Base-by-base conservation (phyloP, 2,888 invertebrate species). In the Thymelicus lineola region DNA sequence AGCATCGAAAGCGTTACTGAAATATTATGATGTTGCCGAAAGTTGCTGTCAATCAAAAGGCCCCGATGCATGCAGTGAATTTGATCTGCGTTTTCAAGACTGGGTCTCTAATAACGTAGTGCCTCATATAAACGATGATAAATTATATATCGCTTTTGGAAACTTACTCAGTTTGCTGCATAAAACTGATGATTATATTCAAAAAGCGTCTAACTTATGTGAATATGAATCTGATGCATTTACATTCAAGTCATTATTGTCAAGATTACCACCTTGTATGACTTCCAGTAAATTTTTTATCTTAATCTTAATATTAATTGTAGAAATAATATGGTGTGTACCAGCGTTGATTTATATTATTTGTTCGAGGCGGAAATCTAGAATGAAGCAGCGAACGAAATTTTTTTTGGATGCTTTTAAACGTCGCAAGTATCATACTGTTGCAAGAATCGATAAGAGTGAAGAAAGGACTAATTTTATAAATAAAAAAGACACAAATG, bases 81-180 rank as follows among this genome's bases (percentile, higher is more conserved):
- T 95, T 78, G 93, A 95, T 36, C 83, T 86, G 15, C 89, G 91
- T 71, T 92, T 95, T 53, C 94, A 93, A 73, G 75, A 82, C 0
- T 96, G 96, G 95, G 84, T 96, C 1, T 77, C 83, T 20, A 79
- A 81, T n/a, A 87, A 92, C 20, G 86, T 95, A 3, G 76, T 91
- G 9, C 94, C 94, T 0, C 95, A 94, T 79, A 87, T 96, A 17
- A 89, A 89, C 62, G 95, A 96, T 76, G 95, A 95, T 7, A 90
- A 93, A 71, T 91, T 96, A 76, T 96, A 96, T 77, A 87, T 95
- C 5, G 95, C 91, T 5, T 88, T 95, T 7, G 93, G 93, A 5
- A 90, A 90, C 73, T 88, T 95, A 1, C 81, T 95, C 0, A 82
- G 88, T 17, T 76, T 92, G 64, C 72, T 87, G 0, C 88, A 89